These are phyloP conservation scores for Sebastiscus tertius DNA, from an alignment of 2,797 vertebrate species.

Conservation along the genomic window DNA sequence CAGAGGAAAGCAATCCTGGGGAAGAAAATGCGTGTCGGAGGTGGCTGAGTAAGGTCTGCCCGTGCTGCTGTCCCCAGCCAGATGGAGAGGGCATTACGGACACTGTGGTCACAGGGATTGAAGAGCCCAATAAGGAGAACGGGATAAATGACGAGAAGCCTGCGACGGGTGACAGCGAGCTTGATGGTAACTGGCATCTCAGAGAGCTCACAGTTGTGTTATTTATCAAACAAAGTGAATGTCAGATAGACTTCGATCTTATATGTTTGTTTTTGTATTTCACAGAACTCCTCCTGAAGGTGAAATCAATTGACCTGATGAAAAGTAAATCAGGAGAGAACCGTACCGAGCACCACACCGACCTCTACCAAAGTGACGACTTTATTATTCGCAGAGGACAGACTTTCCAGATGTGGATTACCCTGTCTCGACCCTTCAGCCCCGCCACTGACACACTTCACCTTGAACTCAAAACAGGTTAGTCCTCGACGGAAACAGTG, in stretches of 20 bases:
- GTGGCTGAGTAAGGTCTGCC: conserved; percentile 70
- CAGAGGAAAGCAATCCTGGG: neutral
- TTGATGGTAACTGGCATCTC: conserved; percentile 54
- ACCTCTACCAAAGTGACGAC: conserved; percentile 82
- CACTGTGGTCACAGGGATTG: conserved; percentile 25
- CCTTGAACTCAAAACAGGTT: conserved; percentile 86
- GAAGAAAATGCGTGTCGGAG: conserved; percentile 39
- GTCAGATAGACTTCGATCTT: neutral
- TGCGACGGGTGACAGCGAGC: neutral
- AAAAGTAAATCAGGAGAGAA: conserved; percentile 77
- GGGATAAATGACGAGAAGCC: conserved; percentile 25
- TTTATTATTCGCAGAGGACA: conserved; percentile 89
- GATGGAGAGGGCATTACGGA: conserved; percentile 30
- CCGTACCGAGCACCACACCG: conserved; percentile 84
- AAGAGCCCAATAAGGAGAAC: neutral
- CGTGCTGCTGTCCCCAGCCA: conserved; percentile 49
- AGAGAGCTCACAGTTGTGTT: neutral
- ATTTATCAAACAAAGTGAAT: neutral
- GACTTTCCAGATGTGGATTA: conserved; percentile 83
- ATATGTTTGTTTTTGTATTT: conserved; percentile 11
- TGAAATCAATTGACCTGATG: conserved; percentile 85
- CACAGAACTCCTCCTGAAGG: conserved; percentile 82
- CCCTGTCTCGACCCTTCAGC: conserved; percentile 81
- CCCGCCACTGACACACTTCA: conserved; percentile 79
- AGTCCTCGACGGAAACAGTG: conserved; percentile 21